Evolutionary conservation across 2,797 vertebrate genomes (phyloP).

Genomic region (Emys orbicularis): DNA sequence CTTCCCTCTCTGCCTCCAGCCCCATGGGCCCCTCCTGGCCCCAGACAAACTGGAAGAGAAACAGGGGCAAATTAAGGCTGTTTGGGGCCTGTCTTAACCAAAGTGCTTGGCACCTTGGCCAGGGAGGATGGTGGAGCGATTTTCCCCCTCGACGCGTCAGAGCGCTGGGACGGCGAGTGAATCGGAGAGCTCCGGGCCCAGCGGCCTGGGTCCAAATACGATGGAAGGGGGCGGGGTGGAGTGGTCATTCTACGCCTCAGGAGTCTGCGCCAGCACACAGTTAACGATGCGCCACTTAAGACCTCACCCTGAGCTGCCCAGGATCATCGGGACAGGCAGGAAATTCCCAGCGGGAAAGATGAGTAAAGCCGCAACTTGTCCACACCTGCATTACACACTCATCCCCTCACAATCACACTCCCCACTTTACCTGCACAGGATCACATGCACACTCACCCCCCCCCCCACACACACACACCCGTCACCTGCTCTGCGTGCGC

Average conservation of each 20-base stretch:
- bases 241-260: not conserved
- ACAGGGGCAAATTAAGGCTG: not conserved
- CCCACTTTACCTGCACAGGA: not conserved
- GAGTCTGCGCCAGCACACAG: not conserved
- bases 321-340: not conserved
- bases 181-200: not conserved
- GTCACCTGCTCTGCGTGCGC: not conserved
- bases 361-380: not conserved
- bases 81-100: not conserved
- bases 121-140: not conserved
- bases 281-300: not conserved
- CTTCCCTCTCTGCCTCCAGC: not conserved
- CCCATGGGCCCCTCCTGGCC: not conserved
- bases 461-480: accelerated
- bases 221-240: not conserved
- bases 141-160: not conserved
- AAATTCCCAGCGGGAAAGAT: not conserved
- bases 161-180: not conserved
- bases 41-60: not conserved
- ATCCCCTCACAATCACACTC: not conserved
- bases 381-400: not conserved
- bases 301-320: not conserved
- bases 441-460: not conserved
- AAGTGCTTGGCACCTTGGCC: not conserved
- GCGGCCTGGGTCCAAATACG: not conserved